Evolutionary conservation across 2,797 vertebrate species (phyloP).

Genomic region (Basileuterus tristriatus): DNA sequence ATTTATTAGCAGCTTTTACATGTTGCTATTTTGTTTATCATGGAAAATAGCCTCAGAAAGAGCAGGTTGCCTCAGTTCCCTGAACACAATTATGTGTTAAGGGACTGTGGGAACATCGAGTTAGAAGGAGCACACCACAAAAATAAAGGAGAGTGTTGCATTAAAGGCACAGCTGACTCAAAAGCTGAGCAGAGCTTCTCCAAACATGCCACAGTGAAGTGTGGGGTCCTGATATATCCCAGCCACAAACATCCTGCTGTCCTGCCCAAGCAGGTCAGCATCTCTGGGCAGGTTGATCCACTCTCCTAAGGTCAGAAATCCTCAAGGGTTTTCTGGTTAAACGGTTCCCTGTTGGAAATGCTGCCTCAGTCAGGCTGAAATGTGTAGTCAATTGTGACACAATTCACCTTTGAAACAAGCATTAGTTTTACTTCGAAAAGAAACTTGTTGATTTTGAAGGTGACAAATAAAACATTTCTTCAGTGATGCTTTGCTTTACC

Average conservation of each 20-base stretch:
- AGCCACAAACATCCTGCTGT: neutral
- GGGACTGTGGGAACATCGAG: neutral
- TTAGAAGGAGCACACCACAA: neutral
- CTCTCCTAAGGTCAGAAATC: neutral
- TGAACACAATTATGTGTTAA: neutral
- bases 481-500: neutral
- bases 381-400: neutral
- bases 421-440: neutral
- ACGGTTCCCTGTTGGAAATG: neutral
- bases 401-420: neutral
- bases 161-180: neutral
- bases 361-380: neutral
- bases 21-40: constrained; percentile 31
- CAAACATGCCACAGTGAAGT: fast-evolving
- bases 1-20: constrained; percentile 15
- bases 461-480: neutral
- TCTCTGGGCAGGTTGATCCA: fast-evolving
- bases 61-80: neutral
- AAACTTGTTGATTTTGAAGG: neutral
- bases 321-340: neutral
- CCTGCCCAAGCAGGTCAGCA: neutral
- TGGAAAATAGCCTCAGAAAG: constrained; percentile 32
- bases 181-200: neutral
- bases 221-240: neutral
- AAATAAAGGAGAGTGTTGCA: neutral